phyloP scores from a whole-genome alignment of 2,797 vertebrate genomes.

The Cynopterus sphinx region DNA sequence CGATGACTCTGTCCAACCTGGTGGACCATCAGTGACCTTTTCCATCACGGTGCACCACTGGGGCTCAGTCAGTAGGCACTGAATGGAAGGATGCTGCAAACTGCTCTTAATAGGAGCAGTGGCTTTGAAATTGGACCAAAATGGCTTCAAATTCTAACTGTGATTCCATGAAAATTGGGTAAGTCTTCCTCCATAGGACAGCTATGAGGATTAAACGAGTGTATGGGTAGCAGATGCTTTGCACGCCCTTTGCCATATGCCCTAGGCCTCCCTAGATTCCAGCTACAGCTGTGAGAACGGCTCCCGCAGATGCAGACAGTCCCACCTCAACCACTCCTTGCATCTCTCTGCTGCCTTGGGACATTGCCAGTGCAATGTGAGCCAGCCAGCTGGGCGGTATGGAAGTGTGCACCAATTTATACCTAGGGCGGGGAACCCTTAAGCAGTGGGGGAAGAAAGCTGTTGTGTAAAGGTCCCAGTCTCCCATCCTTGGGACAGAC shows the following conservation, averaged over 20 bases:
- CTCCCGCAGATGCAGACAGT: neutral
- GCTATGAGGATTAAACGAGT: fast-evolving
- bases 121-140: neutral
- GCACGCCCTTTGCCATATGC: neutral
- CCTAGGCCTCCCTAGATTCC: neutral
- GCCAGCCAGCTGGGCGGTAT: neutral
- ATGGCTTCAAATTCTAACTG: neutral
- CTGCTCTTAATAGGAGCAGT: neutral
- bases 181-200: neutral
- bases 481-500: neutral
- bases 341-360: neutral
- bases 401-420: neutral
- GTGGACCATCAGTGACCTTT: neutral
- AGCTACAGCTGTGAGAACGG: neutral
- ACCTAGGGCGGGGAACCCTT: neutral
- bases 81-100: neutral
- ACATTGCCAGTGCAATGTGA: neutral
- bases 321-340: neutral
- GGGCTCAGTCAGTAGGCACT: neutral
- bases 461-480: fast-evolving
- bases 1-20: neutral
- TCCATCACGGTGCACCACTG: fast-evolving
- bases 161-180: neutral
- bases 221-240: neutral
- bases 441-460: neutral